A percentile compares a stretch with the other conserved stretches of the same genome.
Conservation (phyloP, 1,140 invertebrate species). For the Amphibalanus amphitrite region DNA sequence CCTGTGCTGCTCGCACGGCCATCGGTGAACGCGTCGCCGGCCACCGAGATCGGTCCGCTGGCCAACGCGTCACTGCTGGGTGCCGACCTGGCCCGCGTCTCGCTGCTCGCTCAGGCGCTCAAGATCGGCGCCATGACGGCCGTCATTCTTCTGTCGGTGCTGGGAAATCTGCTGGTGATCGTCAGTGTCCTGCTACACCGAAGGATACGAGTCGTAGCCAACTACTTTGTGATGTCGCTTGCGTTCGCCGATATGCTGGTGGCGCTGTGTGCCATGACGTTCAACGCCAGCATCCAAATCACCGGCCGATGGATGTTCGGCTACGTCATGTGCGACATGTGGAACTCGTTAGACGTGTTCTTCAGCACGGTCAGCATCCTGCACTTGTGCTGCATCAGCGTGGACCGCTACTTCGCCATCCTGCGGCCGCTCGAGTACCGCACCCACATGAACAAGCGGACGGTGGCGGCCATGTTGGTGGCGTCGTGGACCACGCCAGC, state of each 20-base stretch:
- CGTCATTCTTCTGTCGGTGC: slow-evolving; percentile 67
- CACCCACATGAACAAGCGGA: slow-evolving; percentile 69
- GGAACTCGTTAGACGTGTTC: slow-evolving; percentile 51
- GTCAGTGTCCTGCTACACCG: slow-evolving; percentile 51
- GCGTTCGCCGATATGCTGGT: slow-evolving; percentile 82
- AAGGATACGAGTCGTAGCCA: slow-evolving; percentile 66
- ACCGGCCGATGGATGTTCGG: slow-evolving; percentile 72
- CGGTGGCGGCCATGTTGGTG: slow-evolving; percentile 36
- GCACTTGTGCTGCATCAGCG: slow-evolving; percentile 74
- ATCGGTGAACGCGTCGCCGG: background rate
- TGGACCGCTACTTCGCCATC: slow-evolving; percentile 78
- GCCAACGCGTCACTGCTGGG: background rate
- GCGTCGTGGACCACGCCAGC: slow-evolving; percentile 81
- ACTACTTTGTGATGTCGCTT: slow-evolving; percentile 85
- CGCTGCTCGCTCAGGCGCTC: slow-evolving; percentile 27
- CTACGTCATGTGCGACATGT: slow-evolving; percentile 75
- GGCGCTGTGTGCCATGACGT: slow-evolving; percentile 84
- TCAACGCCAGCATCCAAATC: slow-evolving; percentile 73
- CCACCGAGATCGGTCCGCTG: background rate
- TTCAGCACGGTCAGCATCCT: slow-evolving; percentile 66
- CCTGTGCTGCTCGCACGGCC: too few relatives aligned
- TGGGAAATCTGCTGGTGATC: slow-evolving; percentile 73
- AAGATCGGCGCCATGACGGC: slow-evolving; percentile 56
- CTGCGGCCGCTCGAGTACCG: slow-evolving; percentile 70
- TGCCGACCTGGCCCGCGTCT: background rate